Percentiles rank a stretch among this genome's conserved stretches.
These are phyloP conservation scores for Boloria euphrosyne DNA, from an alignment of 2,888 invertebrate species.

Conservation along the genomic window DNA sequence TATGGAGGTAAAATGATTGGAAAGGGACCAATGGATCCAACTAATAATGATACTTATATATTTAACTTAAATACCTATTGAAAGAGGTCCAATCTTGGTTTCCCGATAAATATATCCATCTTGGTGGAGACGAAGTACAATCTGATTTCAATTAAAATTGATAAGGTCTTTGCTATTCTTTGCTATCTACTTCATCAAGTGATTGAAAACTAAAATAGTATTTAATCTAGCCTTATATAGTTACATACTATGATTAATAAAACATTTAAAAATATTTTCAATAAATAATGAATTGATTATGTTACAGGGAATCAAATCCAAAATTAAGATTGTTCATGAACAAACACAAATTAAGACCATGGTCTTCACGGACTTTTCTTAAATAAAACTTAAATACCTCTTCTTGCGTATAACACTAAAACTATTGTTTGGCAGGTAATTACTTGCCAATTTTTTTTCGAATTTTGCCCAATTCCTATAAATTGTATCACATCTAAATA, in stretches of 20 bases:
- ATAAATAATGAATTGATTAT: too few species aligned
- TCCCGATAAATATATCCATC: slow-evolving; percentile 91
- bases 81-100: slow-evolving; percentile 87
- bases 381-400: slow-evolving; percentile 57
- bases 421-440: slow-evolving; percentile 70
- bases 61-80: slow-evolving; percentile 86
- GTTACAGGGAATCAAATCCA: slow-evolving; percentile 61
- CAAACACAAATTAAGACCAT: slow-evolving; percentile 49
- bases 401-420: slow-evolving; percentile 52
- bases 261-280: too few species aligned
- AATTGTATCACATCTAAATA: too few species aligned
- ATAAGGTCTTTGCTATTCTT: too few species aligned
- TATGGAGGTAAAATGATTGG: slow-evolving; percentile 59
- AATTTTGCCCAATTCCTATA: too few species aligned
- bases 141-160: slow-evolving; percentile 59
- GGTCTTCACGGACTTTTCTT: slow-evolving; percentile 63
- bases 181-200: too few species aligned
- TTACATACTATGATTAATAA: too few species aligned
- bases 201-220: too few species aligned
- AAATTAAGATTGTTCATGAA: slow-evolving; percentile 57
- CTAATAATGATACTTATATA: slow-evolving; percentile 83
- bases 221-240: too few species aligned
- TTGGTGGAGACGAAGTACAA: slow-evolving; percentile 96
- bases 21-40: slow-evolving; percentile 92
- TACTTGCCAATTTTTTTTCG: too few species aligned